Evolutionary conservation across 2,888 invertebrate genomes (phyloP).

Genomic region (Ischnura elegans): DNA sequence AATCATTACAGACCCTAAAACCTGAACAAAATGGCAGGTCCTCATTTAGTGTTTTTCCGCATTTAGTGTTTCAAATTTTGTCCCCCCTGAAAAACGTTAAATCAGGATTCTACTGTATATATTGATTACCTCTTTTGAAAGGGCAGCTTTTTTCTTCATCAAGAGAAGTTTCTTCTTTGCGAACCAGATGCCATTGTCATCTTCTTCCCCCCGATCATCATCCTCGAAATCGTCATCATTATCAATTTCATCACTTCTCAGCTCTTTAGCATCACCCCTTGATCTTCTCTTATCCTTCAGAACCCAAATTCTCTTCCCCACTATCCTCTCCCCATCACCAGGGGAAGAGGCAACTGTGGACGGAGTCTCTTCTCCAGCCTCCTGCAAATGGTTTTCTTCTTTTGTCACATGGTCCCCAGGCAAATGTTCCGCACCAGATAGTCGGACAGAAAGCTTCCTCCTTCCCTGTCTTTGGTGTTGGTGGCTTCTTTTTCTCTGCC

Average conservation of each 20-base stretch:
- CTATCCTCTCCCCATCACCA: conserved; percentile 33
- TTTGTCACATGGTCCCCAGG: conserved; percentile 2
- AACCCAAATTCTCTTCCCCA: conserved; percentile 49
- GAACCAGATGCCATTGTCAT: conserved; percentile 60
- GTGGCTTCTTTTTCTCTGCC: conserved; percentile 42
- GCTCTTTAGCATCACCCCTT: not conserved
- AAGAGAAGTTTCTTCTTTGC: conserved; percentile 34
- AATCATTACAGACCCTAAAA: too few species aligned
- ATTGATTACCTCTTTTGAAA: not conserved
- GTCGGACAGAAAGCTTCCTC: conserved; percentile 5
- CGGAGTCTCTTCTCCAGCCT: conserved; percentile 52
- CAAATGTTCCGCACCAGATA: not conserved
- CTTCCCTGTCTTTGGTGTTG: conserved; percentile 32
- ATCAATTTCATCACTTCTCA: conserved; percentile 10
- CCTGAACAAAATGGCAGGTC: too few species aligned
- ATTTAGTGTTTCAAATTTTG: too few species aligned
- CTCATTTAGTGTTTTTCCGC: too few species aligned
- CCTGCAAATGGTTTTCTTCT: not conserved
- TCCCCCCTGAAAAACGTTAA: too few species aligned
- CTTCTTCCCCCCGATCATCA: conserved; percentile 41
- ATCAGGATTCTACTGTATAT: too few species aligned
- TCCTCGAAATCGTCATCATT: conserved; percentile 52
- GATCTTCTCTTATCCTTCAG: not conserved
- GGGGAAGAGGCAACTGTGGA: conserved; percentile 51
- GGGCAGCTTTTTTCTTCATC: not conserved